These are phyloP conservation scores for Diadophis punctatus DNA, from an alignment of 2,113 vertebrate species.

Conservation along the genomic window DNA sequence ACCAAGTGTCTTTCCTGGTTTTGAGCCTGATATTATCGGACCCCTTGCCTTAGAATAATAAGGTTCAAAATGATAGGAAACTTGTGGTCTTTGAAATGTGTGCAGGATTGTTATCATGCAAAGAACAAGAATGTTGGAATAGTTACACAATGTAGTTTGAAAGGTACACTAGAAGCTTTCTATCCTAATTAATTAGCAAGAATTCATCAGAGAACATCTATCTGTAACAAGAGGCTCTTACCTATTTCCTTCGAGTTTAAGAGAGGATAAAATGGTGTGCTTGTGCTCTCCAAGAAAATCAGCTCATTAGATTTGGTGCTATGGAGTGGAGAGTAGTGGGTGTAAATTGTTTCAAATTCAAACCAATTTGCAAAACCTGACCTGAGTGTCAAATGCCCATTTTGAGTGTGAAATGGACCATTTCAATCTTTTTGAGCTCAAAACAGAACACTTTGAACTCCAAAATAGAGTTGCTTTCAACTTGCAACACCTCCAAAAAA, in stretches of 20 bases:
- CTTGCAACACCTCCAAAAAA: neutral
- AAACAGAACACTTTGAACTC: neutral
- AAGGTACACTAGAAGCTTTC: neutral
- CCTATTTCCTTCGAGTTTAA: neutral
- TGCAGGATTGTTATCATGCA: neutral
- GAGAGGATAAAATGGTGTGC: neutral
- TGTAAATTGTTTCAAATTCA: neutral
- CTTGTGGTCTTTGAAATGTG: neutral
- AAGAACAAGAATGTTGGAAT: neutral
- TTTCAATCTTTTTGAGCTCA: neutral
- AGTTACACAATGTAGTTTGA: neutral
- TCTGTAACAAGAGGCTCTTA: neutral
- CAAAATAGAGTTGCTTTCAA: neutral
- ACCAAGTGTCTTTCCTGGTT: neutral
- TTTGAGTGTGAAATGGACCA: neutral
- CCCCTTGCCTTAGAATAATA: neutral
- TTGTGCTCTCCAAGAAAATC: neutral
- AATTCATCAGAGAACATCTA: neutral
- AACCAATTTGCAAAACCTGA: neutral
- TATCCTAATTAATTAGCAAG: neutral
- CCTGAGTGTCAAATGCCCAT: neutral
- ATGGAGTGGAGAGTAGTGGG: neutral
- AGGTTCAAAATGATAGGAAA: neutral
- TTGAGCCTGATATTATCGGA: neutral
- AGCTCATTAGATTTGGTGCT: neutral